A percentile compares a stretch with the other conserved stretches of the same genome.
phyloP scores from a whole-genome alignment of 2,113 vertebrate genomes.

The Xiphias gladius region DNA sequence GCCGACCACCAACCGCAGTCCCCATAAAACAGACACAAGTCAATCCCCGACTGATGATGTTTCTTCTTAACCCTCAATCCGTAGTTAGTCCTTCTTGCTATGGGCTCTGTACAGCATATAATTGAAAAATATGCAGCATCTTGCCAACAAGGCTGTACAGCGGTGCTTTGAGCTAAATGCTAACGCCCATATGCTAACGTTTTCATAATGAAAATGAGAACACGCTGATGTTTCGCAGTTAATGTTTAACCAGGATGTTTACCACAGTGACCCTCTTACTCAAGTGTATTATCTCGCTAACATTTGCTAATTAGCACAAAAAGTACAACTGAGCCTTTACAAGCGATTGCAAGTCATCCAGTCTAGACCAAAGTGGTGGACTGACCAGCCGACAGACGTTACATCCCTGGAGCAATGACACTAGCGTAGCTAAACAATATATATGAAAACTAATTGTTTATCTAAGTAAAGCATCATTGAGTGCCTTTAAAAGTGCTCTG shows the following conservation, averaged over 20 bases:
- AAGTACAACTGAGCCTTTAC: too few relatives aligned
- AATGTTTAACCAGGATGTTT: not conserved
- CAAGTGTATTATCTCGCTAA: not conserved
- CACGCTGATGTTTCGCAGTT: too few relatives aligned
- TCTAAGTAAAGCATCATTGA: too few relatives aligned
- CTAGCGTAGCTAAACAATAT: too few relatives aligned
- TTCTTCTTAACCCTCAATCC: conserved; percentile 39
- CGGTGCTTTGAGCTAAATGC: not conserved
- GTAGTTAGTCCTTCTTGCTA: conserved; percentile 26
- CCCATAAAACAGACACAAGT: conserved; percentile 65
- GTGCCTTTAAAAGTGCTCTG: too few relatives aligned
- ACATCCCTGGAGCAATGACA: not conserved
- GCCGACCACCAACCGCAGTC: conserved; percentile 60
- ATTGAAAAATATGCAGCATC: not conserved
- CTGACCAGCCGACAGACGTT: not conserved
- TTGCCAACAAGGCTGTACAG: not conserved
- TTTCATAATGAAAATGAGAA: not conserved
- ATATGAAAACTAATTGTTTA: too few relatives aligned
- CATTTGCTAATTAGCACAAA: not conserved
- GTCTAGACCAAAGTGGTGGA: not conserved
- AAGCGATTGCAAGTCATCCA: not conserved
- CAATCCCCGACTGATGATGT: conserved; percentile 51
- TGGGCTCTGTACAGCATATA: not conserved
- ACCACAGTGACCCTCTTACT: not conserved
- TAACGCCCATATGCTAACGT: not conserved